Conservation (phyloP, 2,888 invertebrate genomes). For the Stenchaetothrips biformis region DNA sequence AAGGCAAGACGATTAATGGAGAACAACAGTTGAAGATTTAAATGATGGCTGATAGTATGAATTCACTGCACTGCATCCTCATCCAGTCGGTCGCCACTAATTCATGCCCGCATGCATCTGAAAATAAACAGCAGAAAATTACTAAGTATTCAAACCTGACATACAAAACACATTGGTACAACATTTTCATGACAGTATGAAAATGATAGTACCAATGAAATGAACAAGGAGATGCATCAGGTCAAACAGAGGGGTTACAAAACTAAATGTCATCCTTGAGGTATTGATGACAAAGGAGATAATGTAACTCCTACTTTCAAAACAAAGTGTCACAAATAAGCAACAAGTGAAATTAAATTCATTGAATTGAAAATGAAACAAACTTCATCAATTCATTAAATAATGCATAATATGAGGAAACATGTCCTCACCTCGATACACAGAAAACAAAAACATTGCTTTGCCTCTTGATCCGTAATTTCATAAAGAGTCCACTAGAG, state of each 20-base stretch:
- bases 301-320: neutral
- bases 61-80: conserved; percentile 21
- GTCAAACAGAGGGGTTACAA: too few species aligned
- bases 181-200: neutral
- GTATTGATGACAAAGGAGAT: too few species aligned
- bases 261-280: too few species aligned
- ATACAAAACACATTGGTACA: neutral
- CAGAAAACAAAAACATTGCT: neutral
- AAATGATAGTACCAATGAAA: neutral
- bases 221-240: too few species aligned
- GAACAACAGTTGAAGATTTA: neutral
- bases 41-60: neutral
- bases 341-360: neutral
- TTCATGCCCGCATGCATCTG: conserved; percentile 16
- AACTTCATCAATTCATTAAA: neutral
- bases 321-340: neutral
- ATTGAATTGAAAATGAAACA: neutral
- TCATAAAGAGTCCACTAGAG: too few species aligned
- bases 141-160: neutral
- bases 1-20: neutral
- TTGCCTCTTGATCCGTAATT: neutral
- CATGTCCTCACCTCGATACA: neutral
- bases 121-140: neutral
- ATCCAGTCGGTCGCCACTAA: conserved; percentile 10
- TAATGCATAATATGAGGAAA: neutral